Evolutionary conservation across 2,797 vertebrate species (phyloP).

Genomic region (Sciaenops ocellatus): DNA sequence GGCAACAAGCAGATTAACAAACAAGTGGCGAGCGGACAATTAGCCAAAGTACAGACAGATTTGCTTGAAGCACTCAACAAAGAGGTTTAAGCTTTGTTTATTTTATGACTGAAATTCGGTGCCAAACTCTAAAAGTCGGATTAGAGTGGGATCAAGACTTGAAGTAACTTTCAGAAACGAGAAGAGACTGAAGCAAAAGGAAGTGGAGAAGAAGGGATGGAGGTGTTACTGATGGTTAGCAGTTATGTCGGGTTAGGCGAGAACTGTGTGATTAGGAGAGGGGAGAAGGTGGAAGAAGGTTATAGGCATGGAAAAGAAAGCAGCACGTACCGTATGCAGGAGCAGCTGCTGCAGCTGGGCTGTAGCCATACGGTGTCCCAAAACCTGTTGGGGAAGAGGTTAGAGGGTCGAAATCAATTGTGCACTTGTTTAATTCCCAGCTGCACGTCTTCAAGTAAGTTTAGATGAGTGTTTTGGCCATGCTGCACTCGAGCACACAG

Average conservation of each 20-base stretch:
- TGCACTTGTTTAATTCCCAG: constrained; percentile 24
- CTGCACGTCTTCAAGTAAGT: constrained; percentile 10
- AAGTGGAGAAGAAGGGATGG: constrained; percentile 3
- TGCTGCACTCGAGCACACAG: background rate
- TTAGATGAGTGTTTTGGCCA: constrained; percentile 9
- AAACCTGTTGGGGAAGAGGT: constrained; percentile 87
- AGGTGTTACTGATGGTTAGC: constrained; percentile 48
- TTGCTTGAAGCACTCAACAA: constrained; percentile 24
- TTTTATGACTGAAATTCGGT: background rate
- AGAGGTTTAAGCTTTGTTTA: constrained; percentile 27
- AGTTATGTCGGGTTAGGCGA: background rate
- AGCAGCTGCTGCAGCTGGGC: constrained; percentile 91
- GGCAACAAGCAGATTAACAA: constrained; percentile 37
- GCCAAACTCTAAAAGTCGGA: constrained; percentile 19
- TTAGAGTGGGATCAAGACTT: constrained; percentile 4
- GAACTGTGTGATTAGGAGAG: constrained; percentile 2
- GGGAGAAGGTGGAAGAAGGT: background rate
- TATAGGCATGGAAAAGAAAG: constrained; percentile 13
- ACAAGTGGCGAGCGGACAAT: constrained; percentile 22
- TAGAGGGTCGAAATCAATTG: constrained; percentile 53
- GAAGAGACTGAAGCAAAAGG: background rate
- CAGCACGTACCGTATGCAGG: constrained; percentile 96
- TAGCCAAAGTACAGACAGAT: constrained; percentile 40
- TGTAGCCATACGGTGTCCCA: constrained; percentile 96
- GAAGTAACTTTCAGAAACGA: constrained; percentile 23